Evolutionary conservation across 2,113 vertebrate genomes (phyloP).

Genomic region (Takifugu bimaculatus): DNA sequence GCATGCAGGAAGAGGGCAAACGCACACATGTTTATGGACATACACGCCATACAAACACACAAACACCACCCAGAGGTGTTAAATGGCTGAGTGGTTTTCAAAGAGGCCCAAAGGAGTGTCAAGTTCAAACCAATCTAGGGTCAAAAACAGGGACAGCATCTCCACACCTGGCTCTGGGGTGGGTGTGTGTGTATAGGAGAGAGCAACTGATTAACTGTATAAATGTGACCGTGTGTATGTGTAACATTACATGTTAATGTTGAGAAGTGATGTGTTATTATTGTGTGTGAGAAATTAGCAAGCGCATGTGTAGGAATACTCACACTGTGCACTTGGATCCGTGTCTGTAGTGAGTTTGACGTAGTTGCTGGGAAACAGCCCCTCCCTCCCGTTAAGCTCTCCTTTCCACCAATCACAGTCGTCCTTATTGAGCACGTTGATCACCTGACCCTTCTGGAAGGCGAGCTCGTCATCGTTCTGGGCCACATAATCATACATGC

Average conservation of each 20-base stretch:
- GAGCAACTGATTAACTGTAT: constrained; percentile 20
- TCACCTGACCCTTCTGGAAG: constrained; percentile 96
- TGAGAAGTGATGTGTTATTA: too few relatives aligned
- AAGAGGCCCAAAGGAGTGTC: constrained; percentile 65
- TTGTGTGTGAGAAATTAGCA: too few relatives aligned
- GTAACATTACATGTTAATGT: constrained; percentile 2
- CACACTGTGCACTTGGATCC: constrained; percentile 99
- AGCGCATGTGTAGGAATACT: constrained; percentile 68
- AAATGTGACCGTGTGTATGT: constrained; percentile 14
- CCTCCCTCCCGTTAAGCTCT: constrained; percentile 89
- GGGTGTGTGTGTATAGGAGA: constrained; percentile 28
- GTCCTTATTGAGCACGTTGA: constrained; percentile 93
- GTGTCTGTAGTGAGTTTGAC: constrained; percentile 97
- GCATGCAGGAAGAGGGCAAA: constrained; percentile 46
- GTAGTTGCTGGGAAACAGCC: constrained; percentile 98
- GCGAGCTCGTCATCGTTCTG: constrained; percentile 99
- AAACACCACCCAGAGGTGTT: constrained; percentile 61
- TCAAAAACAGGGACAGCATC: constrained; percentile 60
- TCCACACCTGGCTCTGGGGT: constrained; percentile 66
- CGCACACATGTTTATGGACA: constrained; percentile 30
- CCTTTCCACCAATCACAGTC: constrained; percentile 99
- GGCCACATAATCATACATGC: constrained; percentile 96
- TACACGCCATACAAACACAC: constrained; percentile 41
- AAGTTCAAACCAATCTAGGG: constrained; percentile 42
- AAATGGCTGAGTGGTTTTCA: constrained; percentile 51